These are phyloP conservation scores for Acleris holmiana DNA, from an alignment of 2,888 invertebrate genomes.

Conservation along the genomic window DNA sequence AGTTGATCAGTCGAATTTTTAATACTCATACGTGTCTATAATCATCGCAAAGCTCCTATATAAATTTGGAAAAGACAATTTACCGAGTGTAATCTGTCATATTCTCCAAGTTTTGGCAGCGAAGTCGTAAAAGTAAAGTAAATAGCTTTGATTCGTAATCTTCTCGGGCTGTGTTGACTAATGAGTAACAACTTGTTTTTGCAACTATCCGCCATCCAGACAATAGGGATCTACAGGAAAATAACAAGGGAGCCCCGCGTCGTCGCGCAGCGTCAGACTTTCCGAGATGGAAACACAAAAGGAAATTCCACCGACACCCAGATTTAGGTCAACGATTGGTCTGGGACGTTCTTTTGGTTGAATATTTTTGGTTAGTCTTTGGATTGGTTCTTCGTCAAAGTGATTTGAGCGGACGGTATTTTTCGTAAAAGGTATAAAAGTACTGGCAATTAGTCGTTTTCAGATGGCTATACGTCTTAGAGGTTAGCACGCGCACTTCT, in stretches of 20 bases:
- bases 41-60: too few species aligned
- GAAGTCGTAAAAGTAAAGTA: constrained; percentile 25
- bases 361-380: constrained; percentile 29
- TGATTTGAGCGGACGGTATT: constrained; percentile 17
- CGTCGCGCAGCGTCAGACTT: constrained; percentile 49
- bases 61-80: too few species aligned
- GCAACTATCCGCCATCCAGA: constrained; percentile 34
- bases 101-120: constrained; percentile 16
- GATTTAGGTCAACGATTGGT: constrained; percentile 56
- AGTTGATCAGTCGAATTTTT: too few species aligned
- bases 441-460: neutral
- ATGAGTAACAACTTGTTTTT: constrained; percentile 37
- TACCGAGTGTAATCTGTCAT: too few species aligned
- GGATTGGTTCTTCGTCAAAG: constrained; percentile 13
- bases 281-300: constrained; percentile 60
- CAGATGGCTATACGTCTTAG: neutral
- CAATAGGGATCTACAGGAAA: constrained; percentile 42
- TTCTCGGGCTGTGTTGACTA: constrained; percentile 30
- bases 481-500: too few species aligned
- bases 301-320: constrained; percentile 53
- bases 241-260: constrained; percentile 53
- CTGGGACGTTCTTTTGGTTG: constrained; percentile 44
- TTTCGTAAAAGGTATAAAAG: constrained; percentile 4
- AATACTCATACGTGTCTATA: too few species aligned
- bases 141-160: constrained; percentile 36